These are phyloP conservation scores for Drosophila kohkoa DNA, from an alignment of 1,140 invertebrate genomes.

Conservation along the genomic window DNA sequence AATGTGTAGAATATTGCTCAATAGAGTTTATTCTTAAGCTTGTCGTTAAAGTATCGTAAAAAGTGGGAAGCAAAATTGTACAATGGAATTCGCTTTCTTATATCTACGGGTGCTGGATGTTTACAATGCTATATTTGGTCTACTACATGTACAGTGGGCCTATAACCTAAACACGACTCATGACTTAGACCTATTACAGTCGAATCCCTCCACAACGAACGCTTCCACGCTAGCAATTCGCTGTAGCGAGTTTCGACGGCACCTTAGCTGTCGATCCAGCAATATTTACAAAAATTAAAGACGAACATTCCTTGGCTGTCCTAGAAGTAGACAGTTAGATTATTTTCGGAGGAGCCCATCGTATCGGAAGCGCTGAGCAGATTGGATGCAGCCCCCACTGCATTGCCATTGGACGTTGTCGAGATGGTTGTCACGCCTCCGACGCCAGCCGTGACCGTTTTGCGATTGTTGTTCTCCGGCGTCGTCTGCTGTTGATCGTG, in stretches of 20 bases:
- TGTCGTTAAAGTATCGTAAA: slow-evolving; percentile 45
- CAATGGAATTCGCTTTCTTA: slow-evolving; percentile 69
- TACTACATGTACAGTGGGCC: slow-evolving; percentile 72
- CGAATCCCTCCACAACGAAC: slow-evolving; percentile 5
- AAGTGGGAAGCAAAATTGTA: slow-evolving; percentile 76
- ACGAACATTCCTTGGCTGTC: background rate
- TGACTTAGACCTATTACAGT: slow-evolving; percentile 57
- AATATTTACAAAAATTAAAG: slow-evolving; percentile 68
- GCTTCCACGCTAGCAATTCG: background rate
- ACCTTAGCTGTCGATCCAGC: slow-evolving; percentile 43
- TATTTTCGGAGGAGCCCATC: slow-evolving; percentile 84
- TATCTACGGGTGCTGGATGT: slow-evolving; percentile 58
- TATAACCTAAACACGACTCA: slow-evolving; percentile 46
- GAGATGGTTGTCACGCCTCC: slow-evolving; percentile 60
- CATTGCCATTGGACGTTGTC: slow-evolving; percentile 50
- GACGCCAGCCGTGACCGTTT: slow-evolving; percentile 39
- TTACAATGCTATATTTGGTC: slow-evolving; percentile 82
- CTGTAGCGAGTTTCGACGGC: slow-evolving; percentile 26
- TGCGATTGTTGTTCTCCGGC: slow-evolving; percentile 76
- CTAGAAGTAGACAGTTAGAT: slow-evolving; percentile 82
- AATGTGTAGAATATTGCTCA: slow-evolving; percentile 19
- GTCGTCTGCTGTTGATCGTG: slow-evolving; percentile 43
- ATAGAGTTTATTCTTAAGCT: slow-evolving; percentile 52
- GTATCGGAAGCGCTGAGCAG: slow-evolving; percentile 73
- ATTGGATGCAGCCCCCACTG: slow-evolving; percentile 54